These are phyloP conservation scores for Sylvia atricapilla DNA, from an alignment of 2,113 vertebrate species.

Conservation along the genomic window DNA sequence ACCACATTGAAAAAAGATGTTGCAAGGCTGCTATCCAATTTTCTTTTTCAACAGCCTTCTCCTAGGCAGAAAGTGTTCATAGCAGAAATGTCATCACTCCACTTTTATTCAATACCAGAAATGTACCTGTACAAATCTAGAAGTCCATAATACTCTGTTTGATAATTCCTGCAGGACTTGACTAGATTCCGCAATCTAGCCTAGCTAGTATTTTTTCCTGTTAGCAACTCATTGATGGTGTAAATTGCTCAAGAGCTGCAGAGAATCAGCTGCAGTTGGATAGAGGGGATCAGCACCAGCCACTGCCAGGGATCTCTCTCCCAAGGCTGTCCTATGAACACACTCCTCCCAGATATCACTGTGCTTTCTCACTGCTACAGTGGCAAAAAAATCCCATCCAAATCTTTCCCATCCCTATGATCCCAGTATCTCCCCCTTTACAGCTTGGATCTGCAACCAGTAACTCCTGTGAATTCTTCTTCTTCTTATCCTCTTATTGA, in stretches of 20 bases:
- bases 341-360: background rate
- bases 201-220: background rate
- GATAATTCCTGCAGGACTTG: background rate
- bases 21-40: background rate
- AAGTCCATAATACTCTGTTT: background rate
- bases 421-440: background rate
- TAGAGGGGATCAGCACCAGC: background rate
- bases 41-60: background rate
- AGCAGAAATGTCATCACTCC: background rate
- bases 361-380: background rate
- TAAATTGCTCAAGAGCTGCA: background rate
- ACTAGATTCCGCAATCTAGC: background rate
- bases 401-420: background rate
- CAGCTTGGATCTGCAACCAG: background rate
- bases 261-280: background rate
- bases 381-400: background rate
- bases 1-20: background rate
- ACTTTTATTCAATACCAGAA: background rate
- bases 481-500: background rate
- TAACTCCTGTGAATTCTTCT: background rate
- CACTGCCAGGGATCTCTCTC: background rate
- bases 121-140: background rate
- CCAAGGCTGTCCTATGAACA: background rate
- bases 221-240: background rate
- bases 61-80: background rate